Evolutionary conservation across 2,888 invertebrate genomes (phyloP).

Genomic region (Pandemis cinnamomeana): DNA sequence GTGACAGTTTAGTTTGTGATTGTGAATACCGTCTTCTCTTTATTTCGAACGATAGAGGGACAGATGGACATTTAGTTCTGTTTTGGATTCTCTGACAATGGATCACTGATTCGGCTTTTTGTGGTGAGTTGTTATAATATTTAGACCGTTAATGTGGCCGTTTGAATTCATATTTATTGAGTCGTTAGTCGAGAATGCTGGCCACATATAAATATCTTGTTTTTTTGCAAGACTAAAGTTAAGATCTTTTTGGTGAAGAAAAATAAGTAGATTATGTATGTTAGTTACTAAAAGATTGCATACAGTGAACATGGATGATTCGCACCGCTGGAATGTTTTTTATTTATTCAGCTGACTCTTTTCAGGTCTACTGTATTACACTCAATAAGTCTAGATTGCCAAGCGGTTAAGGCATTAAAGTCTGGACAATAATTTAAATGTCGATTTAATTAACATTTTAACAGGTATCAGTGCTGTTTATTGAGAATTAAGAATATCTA

Average conservation of each 20-base stretch:
- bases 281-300: neutral
- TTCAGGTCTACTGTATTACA: slow-evolving; percentile 38
- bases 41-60: slow-evolving; percentile 74
- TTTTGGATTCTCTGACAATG: slow-evolving; percentile 48
- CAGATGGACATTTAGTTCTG: slow-evolving; percentile 52
- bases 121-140: slow-evolving; percentile 57
- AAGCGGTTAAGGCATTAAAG: neutral
- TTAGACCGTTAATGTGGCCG: slow-evolving; percentile 44
- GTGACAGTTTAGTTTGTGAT: slow-evolving; percentile 49
- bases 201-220: neutral
- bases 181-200: slow-evolving; percentile 31
- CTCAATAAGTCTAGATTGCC: slow-evolving; percentile 16
- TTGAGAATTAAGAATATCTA: neutral
- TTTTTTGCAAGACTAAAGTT: neutral
- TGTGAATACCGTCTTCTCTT: slow-evolving; percentile 68
- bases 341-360: slow-evolving; percentile 41
- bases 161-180: slow-evolving; percentile 39
- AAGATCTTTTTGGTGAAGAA: no score
- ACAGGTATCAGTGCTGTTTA: neutral
- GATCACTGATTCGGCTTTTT: slow-evolving; percentile 55
- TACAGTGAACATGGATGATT: slow-evolving; percentile 21
- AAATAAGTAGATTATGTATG: no score
- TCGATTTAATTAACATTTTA: neutral
- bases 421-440: neutral
- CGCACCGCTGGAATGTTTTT: slow-evolving; percentile 37